Evolutionary conservation across 2,797 vertebrate species (phyloP), one percentile per base, ranked within the genome.

Genomic region (Pitangus sulphuratus): DNA sequence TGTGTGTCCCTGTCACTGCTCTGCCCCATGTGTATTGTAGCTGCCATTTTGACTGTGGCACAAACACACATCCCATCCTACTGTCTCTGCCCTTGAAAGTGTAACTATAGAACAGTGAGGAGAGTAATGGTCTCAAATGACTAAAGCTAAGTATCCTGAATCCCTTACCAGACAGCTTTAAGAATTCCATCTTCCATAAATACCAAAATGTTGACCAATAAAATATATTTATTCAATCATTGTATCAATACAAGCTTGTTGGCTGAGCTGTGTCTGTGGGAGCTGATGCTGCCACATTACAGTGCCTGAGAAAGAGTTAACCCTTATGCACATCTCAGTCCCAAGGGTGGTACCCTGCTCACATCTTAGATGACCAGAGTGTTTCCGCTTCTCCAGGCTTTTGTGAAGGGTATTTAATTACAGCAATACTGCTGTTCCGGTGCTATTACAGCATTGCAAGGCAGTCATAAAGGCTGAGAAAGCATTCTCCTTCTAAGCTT

Each of bases 391-490:
- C 56, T 78, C 31, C 77, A 74, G 80, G 60, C 65, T 86, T 64
- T 44, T 93, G 58, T 2, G 2, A 69, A 62, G 66, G 65, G 44
- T 86, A 79, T 91, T 84, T 92, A 91, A 95, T 96, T 96, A 95
- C 91, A 90, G 62, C 1, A 11, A 91, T 79, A 86, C 58, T 93
- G 91, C 85, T 87, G 82, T 85, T 91, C 84, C 91, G 45, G 85
- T 89, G 91, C 84, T 94, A 86, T 94, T 92, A 84, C 37, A 69
- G 84, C 15, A 0, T 58, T 86, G 76, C 84, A 48, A 86, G 51
- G 89, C 87, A 89, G 65, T 88, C 70, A 72, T 88, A 96, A 96
- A 93, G 77, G 83, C 87, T 96, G 95, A 93, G 85, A 95, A 97
- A 92, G 89, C 95, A 90, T 91, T 95, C 87, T 94, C 24, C 33